Base-by-base conservation (phyloP, 2,797 vertebrate genomes). In the Sebastes trivittatus region DNA sequence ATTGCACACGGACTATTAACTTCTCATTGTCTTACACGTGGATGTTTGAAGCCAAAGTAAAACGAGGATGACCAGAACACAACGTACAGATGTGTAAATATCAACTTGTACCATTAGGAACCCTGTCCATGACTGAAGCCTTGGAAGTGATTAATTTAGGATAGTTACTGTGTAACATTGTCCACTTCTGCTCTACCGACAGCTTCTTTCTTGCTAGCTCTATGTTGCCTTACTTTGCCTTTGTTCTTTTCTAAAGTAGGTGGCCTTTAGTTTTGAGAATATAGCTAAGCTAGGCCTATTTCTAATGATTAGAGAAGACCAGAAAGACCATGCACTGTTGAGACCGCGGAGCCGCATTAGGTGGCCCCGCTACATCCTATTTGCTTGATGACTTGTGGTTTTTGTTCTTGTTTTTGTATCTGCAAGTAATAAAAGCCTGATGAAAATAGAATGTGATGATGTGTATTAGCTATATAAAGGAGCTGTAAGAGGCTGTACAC, bases 131-230 rank as follows among this genome's bases (percentile, higher is more conserved):
- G 86, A 90, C 85, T 91, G 84, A 93, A 92, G 85, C 78, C 75
- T 90, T 83, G 88, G 79, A 92, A 91, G 88, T 87, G 70, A 88
- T 87, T 89, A 60, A 84, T 89, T 93, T 95, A 94, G 92, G 89
- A 94, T 94, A 93, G 93, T 95, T 95, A 94, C 93, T 91, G 91
- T 95, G 94, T 95, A 95, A 95, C 94, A 94, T 92, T 92, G 88
- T 92, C 93, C 93, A 93, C 88, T 85, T 85, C 86, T 88, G 82
- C 83, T 86, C 89, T 88, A 89, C 84, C 38, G 46, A 91, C 89
- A 87, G 93, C 91, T 95, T 92, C 86, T 91, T 92, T 93, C 88
- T 92, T 91, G 88, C 89, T 92, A 91, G 90, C 92, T 94, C 91
- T 92, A 66, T 86, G 93, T 94, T 95, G 93, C 91, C 91, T 94